Evolutionary conservation across 2,797 vertebrate genomes (phyloP), one percentile per base, ranked within the genome.

Genomic region (Chelon auratus): DNA sequence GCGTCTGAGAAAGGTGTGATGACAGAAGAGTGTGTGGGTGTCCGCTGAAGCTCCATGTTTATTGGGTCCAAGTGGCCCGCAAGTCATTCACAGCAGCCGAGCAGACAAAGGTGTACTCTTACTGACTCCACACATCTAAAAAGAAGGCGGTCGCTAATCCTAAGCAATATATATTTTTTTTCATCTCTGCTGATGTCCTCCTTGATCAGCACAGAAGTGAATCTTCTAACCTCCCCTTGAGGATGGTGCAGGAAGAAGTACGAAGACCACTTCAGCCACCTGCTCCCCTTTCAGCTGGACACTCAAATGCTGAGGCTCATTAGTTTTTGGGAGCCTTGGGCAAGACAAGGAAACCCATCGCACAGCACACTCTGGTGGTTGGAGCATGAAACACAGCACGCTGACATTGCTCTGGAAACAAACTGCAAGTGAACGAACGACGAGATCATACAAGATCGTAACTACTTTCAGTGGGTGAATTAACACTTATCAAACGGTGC

Each of bases 311-410:
- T 58, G 20, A 30, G 39, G 68, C 54, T 80, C 26, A 71, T 57
- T 68, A 79, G 30, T 68, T 85, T 50, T 61, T 22, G 36, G 56
- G 51, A 62, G 56, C 56, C 36, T 69, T 62, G 22, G 43, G 52
- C 53, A 47, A 67, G 71, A 22, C 24, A 39, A 55, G 14, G 62
- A 89, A 82, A 61, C 69, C 50, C 83, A 81, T 86, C 72, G 71
- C 53, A 78, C 77, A 89, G 88, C 56, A 2, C 89, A 20, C 90
- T 91, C 93, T 93, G 77, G 80, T 92, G 92, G 89, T 70, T 36
- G 78, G 40, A 67, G 11, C 3, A 43, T 37, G 62, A 52, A 87
- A 17, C 17, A 40, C 67, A 68, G 22, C 17, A 42, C 20, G 10
- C 5, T 10, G 4, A 6, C 40, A 1, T 3, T 26, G 10, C 33